Base-by-base conservation (phyloP, 2,888 invertebrate genomes). In the Aspidiotus rigidus region DNA sequence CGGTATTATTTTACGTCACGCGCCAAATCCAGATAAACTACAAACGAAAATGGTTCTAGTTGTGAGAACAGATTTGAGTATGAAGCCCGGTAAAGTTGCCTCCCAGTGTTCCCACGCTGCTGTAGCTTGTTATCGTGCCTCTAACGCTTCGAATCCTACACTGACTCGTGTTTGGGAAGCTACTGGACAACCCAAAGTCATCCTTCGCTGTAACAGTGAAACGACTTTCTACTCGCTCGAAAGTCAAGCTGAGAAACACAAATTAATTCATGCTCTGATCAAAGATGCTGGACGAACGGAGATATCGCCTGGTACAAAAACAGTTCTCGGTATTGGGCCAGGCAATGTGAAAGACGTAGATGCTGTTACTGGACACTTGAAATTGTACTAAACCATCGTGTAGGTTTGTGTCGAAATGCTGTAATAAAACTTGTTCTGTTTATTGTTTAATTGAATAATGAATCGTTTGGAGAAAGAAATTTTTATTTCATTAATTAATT, bases 221-320 rank as follows among this genome's bases (percentile, higher is more conserved):
- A 82, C 83, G 63, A 86, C 87, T 75, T 79, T 96, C 73, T 79
- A 86, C 73, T 80, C 84, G 72, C 80, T 96, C 66, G 83, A 85
- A 55, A 82, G 82, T 66, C 81, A 84, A 72, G 94, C 95, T 0
- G 85, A 83, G 74, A 80, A 83, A 42, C 77, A 83, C 71, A 88
- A 89, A 42, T 79, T 96, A 0, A 80, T 88, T 53, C 84, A 87
- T 11, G 86, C 87, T 72, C 77, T 92, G 41, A 87, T 97, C 71
- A 81, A 86, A 72, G 96, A 97, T 80, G 96, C 96, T 7, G 97
- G 97, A 2, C 85, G 91, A 73, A 97, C 96, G 7, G 95, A 97
- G 80, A 89, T 97, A 72, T 87, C 88, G 61, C 84, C 89, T 0
- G 94, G 95, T 73, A 88, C 92, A 10, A 84, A 85, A 75, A 97